Evolutionary conservation across 2,888 invertebrate genomes (phyloP).

Genomic region (Ommatoiulus sabulosus): DNA sequence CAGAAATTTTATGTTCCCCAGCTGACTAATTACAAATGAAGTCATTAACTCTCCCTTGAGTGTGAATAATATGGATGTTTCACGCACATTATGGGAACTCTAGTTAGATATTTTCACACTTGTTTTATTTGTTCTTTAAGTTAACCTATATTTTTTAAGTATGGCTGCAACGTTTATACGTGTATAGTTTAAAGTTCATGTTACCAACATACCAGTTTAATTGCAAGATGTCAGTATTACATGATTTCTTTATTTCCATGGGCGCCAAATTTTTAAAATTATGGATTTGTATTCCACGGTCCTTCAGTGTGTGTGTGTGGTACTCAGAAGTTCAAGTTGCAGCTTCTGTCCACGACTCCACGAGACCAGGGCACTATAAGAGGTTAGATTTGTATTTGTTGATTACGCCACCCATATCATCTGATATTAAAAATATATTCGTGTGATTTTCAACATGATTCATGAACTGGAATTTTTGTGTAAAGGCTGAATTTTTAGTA

Average conservation of each 20-base stretch:
- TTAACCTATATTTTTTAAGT: neutral
- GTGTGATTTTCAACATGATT: too few relatives aligned
- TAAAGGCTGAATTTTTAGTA: too few relatives aligned
- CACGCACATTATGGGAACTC: neutral
- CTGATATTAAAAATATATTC: too few relatives aligned
- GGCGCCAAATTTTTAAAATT: neutral
- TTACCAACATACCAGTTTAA: neutral
- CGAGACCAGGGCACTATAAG: neutral
- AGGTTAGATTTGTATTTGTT: neutral
- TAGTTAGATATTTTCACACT: neutral
- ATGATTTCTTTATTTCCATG: neutral
- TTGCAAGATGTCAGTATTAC: neutral
- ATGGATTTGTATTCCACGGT: neutral
- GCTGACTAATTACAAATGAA: neutral
- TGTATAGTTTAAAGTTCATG: neutral
- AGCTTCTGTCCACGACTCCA: too few relatives aligned
- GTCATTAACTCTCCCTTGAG: neutral
- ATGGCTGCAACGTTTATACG: neutral
- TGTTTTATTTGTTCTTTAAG: neutral
- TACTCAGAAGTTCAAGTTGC: neutral
- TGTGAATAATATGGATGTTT: neutral
- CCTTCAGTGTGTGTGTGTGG: neutral
- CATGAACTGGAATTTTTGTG: too few relatives aligned
- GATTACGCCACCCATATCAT: too few relatives aligned
- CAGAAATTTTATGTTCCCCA: neutral